phyloP scores from a whole-genome alignment of 2,888 invertebrate species.

The Clostera curtula region DNA sequence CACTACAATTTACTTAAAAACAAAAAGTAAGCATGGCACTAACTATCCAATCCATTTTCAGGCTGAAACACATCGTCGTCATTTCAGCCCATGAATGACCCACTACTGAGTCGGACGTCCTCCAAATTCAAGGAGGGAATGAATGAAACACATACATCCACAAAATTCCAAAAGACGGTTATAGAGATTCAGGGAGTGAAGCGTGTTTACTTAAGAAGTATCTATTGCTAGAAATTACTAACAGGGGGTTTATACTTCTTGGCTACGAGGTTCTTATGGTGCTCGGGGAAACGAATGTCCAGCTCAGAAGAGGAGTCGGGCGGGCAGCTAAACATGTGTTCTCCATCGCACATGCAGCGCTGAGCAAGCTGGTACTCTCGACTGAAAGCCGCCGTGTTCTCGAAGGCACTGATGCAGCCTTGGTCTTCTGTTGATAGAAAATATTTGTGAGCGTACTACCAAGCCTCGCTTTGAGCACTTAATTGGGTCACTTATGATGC shows the following conservation, averaged over 20 bases:
- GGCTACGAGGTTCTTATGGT: slow-evolving; percentile 82
- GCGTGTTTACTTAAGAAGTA: background rate
- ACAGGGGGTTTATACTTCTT: slow-evolving; percentile 82
- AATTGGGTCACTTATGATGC: too few species aligned
- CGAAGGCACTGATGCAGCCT: slow-evolving; percentile 93
- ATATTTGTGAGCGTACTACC: background rate
- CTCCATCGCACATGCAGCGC: slow-evolving; percentile 97
- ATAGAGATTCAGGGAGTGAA: slow-evolving; percentile 5
- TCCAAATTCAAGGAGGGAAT: too few species aligned
- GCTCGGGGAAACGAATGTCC: slow-evolving; percentile 79
- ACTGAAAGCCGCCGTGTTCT: slow-evolving; percentile 96
- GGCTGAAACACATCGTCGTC: too few species aligned
- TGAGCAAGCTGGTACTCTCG: slow-evolving; percentile 93
- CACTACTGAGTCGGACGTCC: too few species aligned
- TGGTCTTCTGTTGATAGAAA: slow-evolving; percentile 77
- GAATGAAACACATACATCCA: too few species aligned
- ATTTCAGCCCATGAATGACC: too few species aligned
- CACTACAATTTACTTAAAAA: too few species aligned
- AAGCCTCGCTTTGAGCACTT: too few species aligned
- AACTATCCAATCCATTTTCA: too few species aligned
- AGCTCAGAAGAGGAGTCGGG: slow-evolving; percentile 67
- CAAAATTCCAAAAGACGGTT: too few species aligned
- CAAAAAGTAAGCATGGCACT: too few species aligned
- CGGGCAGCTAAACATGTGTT: slow-evolving; percentile 97
- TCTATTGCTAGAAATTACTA: slow-evolving; percentile 27